Percentiles rank a stretch among this genome's conserved stretches.
phyloP scores from a whole-genome alignment of 2,797 vertebrate genomes.

The Hippocampus kuda region DNA sequence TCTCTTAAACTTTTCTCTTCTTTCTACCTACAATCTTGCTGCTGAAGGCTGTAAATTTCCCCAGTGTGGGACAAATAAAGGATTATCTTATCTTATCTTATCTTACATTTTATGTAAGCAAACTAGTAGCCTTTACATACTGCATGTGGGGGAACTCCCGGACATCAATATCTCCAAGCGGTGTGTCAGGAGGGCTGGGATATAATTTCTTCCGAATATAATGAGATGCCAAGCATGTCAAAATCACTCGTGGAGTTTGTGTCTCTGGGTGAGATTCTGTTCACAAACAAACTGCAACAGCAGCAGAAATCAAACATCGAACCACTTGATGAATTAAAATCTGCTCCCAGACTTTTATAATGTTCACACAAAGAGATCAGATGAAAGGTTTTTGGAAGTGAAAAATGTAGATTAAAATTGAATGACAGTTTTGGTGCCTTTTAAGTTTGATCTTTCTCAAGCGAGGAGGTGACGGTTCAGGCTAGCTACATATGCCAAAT shows the following conservation, averaged over 20 bases:
- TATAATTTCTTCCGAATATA: neutral
- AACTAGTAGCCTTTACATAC: too few relatives aligned
- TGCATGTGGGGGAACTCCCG: too few relatives aligned
- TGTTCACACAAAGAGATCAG: conserved; percentile 19
- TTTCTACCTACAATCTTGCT: too few relatives aligned
- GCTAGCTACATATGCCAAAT: conserved; percentile 26
- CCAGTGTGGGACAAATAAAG: too few relatives aligned
- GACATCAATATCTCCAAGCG: neutral
- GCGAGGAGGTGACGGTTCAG: conserved; percentile 29
- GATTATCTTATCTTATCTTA: too few relatives aligned
- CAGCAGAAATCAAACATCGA: conserved; percentile 25
- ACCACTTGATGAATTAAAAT: conserved; percentile 18
- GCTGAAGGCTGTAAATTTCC: too few relatives aligned
- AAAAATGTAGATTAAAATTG: conserved; percentile 38
- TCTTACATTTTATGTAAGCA: too few relatives aligned
- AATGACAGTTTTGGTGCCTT: conserved; percentile 38
- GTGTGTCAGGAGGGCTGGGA: neutral
- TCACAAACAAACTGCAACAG: neutral
- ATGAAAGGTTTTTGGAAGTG: conserved; percentile 27
- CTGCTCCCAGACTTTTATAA: conserved; percentile 25
- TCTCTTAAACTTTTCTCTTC: too few relatives aligned
- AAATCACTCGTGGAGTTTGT: neutral
- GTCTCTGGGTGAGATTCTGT: neutral
- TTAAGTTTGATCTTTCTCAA: conserved; percentile 15
- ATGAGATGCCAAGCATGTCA: neutral